A percentile compares a stretch with the other conserved stretches of the same genome.
phyloP scores from a whole-genome alignment of 2,888 invertebrate species.

The Eubasilissa splendida region DNA sequence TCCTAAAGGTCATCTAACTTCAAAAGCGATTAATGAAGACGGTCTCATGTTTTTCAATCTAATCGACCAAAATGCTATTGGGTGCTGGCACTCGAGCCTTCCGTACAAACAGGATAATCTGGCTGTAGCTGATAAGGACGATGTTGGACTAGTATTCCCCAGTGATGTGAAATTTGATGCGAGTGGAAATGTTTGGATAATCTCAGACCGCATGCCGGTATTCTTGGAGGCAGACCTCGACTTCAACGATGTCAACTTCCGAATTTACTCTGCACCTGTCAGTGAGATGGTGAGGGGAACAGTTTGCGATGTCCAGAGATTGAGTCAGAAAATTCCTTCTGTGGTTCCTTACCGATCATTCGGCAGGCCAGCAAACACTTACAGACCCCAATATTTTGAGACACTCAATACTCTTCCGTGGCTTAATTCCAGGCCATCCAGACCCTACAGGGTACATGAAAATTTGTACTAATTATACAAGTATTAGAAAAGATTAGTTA shows the following conservation, averaged over 20 bases:
- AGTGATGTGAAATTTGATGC: conserved; percentile 85
- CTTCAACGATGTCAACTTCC: conserved; percentile 84
- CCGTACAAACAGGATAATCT: conserved; percentile 79
- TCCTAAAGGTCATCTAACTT: conserved; percentile 79
- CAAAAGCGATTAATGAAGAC: conserved; percentile 82
- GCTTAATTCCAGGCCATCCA: conserved; percentile 32
- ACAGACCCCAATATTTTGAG: conserved; percentile 19
- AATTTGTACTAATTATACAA: neutral
- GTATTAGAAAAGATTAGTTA: too few relatives aligned
- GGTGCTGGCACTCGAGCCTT: conserved; percentile 84
- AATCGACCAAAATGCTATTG: conserved; percentile 86
- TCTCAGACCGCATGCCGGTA: conserved; percentile 87
- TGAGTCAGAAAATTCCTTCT: neutral
- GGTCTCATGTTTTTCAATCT: conserved; percentile 85
- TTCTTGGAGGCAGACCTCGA: conserved; percentile 81
- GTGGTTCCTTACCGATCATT: conserved; percentile 28
- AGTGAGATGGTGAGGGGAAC: conserved; percentile 79
- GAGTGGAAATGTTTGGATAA: conserved; percentile 82
- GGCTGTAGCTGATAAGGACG: conserved; percentile 82
- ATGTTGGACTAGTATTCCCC: conserved; percentile 84
- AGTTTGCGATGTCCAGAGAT: conserved; percentile 75
- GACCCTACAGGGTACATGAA: conserved; percentile 54
- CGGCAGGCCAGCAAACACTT: conserved; percentile 10
- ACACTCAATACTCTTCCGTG: conserved; percentile 42
- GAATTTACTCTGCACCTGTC: conserved; percentile 81